Conservation (phyloP, 2,888 invertebrate genomes). For the Diarsia brunnea region DNA sequence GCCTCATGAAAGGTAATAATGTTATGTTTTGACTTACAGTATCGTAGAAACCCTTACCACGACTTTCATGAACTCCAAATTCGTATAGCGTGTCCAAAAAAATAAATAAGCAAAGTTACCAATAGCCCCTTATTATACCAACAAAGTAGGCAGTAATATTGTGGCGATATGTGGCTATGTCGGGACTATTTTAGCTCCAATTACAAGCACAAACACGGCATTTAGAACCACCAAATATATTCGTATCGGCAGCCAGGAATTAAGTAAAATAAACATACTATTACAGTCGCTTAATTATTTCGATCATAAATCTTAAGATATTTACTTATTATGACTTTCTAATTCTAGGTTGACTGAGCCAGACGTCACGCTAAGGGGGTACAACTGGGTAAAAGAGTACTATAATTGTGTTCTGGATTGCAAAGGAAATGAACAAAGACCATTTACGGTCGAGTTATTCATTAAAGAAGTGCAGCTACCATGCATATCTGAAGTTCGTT, state of each 20-base stretch:
- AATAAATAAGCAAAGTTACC: slow-evolving; percentile 51
- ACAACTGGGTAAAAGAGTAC: slow-evolving; percentile 54
- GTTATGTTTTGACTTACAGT: slow-evolving; percentile 29
- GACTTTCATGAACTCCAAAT: slow-evolving; percentile 29
- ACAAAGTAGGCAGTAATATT: slow-evolving; percentile 48
- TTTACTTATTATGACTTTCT: slow-evolving; percentile 84
- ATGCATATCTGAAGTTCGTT: slow-evolving; percentile 33
- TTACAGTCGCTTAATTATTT: slow-evolving; percentile 81
- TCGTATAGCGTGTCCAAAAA: slow-evolving; percentile 52
- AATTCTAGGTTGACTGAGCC: slow-evolving; percentile 81
- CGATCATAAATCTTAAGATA: slow-evolving; percentile 84
- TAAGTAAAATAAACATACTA: slow-evolving; percentile 73
- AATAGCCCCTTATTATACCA: slow-evolving; percentile 54
- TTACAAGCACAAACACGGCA: slow-evolving; percentile 61
- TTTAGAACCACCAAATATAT: slow-evolving; percentile 55
- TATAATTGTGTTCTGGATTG: slow-evolving; percentile 75
- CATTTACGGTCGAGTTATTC: slow-evolving; percentile 57
- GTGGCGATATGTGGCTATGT: slow-evolving; percentile 38
- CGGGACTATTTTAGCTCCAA: slow-evolving; percentile 57
- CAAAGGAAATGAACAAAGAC: slow-evolving; percentile 74
- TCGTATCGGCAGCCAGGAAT: slow-evolving; percentile 66
- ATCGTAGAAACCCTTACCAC: slow-evolving; percentile 36
- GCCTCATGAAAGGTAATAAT: slow-evolving; percentile 16
- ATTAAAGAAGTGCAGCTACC: slow-evolving; percentile 52
- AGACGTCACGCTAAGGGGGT: slow-evolving; percentile 81